Evolutionary conservation across 2,797 vertebrate species (phyloP).

Genomic region (Huso huso): DNA sequence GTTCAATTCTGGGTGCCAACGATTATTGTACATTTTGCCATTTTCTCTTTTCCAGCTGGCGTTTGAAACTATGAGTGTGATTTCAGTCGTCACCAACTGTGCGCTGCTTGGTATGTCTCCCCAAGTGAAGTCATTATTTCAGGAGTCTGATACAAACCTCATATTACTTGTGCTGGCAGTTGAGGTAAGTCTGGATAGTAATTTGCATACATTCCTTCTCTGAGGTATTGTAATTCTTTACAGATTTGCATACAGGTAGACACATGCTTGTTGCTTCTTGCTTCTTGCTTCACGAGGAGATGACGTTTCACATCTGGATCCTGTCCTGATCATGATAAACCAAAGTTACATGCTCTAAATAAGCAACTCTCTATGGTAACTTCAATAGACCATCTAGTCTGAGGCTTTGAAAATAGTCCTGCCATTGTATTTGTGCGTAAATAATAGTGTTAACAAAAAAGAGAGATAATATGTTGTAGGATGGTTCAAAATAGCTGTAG

Average conservation of each 20-base stretch:
- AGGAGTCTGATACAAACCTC: constrained; percentile 73
- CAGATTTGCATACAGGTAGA: neutral
- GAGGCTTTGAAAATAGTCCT: no score
- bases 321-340: constrained; percentile 14
- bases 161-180: constrained; percentile 76
- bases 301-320: neutral
- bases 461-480: no score
- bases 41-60: constrained; percentile 69
- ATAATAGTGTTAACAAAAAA: no score
- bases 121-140: constrained; percentile 77
- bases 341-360: no score
- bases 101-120: constrained; percentile 89
- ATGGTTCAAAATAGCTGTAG: no score
- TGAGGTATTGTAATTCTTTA: neutral
- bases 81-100: constrained; percentile 92
- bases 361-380: no score
- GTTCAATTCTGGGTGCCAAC: constrained; percentile 1
- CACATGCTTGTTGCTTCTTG: neutral
- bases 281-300: neutral
- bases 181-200: constrained; percentile 63
- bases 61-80: constrained; percentile 92
- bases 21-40: constrained; percentile 18
- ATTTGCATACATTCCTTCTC: neutral
- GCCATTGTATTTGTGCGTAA: no score
- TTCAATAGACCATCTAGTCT: no score